Conservation (phyloP, 2,113 vertebrate species). For the human region DNA sequence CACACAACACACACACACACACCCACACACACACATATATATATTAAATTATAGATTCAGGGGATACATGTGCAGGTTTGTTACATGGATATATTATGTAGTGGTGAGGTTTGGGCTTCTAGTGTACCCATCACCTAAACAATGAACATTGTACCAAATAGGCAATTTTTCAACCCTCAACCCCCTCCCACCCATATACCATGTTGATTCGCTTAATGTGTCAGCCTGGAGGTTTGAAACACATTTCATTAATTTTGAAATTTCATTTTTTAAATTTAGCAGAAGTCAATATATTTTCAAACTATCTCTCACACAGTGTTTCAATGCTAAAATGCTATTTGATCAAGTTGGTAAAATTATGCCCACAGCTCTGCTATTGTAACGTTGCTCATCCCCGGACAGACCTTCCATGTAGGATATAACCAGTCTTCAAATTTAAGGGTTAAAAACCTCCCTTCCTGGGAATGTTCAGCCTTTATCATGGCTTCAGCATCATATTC, state of each 20-base stretch:
- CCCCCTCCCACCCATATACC: too few relatives aligned
- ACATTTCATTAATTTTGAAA: conserved; percentile 18
- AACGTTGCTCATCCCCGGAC: background rate
- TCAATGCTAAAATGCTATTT: background rate
- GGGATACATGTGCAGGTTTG: too few relatives aligned
- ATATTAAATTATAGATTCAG: too few relatives aligned
- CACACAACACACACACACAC: too few relatives aligned
- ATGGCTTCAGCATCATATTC: background rate
- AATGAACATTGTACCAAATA: too few relatives aligned
- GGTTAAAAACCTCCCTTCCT: background rate
- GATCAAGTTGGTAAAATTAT: background rate
- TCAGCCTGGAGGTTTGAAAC: background rate
- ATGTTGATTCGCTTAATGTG: background rate
- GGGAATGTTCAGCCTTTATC: background rate
- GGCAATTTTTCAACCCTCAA: too few relatives aligned
- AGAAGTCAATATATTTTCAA: background rate
- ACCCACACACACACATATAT: too few relatives aligned
- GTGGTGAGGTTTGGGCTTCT: too few relatives aligned
- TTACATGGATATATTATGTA: too few relatives aligned
- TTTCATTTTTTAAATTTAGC: conserved; percentile 37
- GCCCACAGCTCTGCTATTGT: background rate
- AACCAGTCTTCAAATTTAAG: background rate
- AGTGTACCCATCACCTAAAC: too few relatives aligned
- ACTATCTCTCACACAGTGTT: background rate
- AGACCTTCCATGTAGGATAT: background rate